phyloP scores from a whole-genome alignment of 2,888 invertebrate species.

The Apotomis capreana region DNA sequence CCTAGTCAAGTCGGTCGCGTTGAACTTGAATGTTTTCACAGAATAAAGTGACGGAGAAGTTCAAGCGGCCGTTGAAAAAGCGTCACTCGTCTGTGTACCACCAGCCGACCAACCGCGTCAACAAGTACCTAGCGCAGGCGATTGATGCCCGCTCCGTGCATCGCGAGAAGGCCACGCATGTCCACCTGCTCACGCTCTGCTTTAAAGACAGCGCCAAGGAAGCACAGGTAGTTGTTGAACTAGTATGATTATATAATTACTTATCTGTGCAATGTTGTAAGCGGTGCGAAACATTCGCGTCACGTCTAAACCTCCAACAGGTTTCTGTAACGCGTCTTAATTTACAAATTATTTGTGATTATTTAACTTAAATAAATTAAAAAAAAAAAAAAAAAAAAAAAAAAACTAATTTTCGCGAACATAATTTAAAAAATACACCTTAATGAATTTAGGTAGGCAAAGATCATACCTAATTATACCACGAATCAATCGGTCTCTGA shows the following conservation, averaged over 20 bases:
- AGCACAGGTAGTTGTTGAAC: constrained; percentile 83
- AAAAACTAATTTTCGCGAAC: too few species aligned
- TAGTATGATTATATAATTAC: background rate
- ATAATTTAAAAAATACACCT: too few species aligned
- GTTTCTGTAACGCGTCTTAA: too few species aligned
- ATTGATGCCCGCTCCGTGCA: constrained; percentile 96
- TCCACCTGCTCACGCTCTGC: constrained; percentile 92
- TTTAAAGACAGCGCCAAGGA: constrained; percentile 94
- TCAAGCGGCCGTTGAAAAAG: constrained; percentile 94
- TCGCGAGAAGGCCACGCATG: constrained; percentile 94
- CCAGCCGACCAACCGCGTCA: constrained; percentile 95
- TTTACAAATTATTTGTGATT: too few species aligned
- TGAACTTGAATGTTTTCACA: constrained; percentile 74
- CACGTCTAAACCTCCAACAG: too few species aligned
- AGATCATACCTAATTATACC: too few species aligned
- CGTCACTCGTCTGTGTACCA: constrained; percentile 93
- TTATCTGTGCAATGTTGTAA: too few species aligned
- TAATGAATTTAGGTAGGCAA: too few species aligned
- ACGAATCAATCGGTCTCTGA: too few species aligned
- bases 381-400: too few species aligned
- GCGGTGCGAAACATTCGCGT: too few species aligned
- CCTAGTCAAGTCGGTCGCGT: constrained; percentile 45
- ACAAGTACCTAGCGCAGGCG: constrained; percentile 95
- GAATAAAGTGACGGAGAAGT: constrained; percentile 94
- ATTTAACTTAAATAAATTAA: too few species aligned